phyloP scores from a whole-genome alignment of 2,113 vertebrate species.

The Coryphaenoides rupestris region DNA sequence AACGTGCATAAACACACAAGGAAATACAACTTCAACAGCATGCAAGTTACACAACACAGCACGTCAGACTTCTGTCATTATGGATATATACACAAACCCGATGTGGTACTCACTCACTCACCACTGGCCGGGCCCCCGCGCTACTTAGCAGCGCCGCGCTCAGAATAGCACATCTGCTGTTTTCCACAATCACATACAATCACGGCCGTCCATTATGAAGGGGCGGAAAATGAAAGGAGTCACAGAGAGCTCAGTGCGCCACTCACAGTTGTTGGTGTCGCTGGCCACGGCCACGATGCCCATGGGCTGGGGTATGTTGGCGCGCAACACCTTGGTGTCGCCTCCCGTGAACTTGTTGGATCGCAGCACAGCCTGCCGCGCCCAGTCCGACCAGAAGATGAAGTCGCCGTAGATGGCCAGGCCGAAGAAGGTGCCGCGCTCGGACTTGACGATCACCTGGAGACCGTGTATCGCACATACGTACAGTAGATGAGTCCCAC shows the following conservation, averaged over 20 bases:
- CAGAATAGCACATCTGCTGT: no score
- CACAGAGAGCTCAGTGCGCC: no score
- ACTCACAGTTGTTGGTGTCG: conserved; percentile 97
- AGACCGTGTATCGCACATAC: conserved; percentile 1
- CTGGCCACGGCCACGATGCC: conserved; percentile 93
- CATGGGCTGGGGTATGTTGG: conserved; percentile 96
- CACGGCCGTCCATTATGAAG: no score
- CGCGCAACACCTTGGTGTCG: conserved; percentile 89
- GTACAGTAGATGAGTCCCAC: background rate
- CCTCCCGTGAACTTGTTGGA: conserved; percentile 94
- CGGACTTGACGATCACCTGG: conserved; percentile 92
- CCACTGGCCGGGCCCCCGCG: no score
- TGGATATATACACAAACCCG: no score
- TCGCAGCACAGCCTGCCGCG: conserved; percentile 87
- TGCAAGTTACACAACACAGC: no score
- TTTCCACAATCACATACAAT: no score
- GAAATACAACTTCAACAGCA: no score
- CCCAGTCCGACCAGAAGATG: conserved; percentile 97
- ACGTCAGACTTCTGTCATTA: no score
- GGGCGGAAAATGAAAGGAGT: background rate
- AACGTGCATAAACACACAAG: no score
- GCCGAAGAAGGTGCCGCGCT: conserved; percentile 91
- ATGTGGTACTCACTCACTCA: no score
- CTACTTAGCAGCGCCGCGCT: no score
- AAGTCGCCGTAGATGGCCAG: conserved; percentile 92